Conservation (phyloP, 2,888 invertebrate genomes). For the Aporophyla nigra region DNA sequence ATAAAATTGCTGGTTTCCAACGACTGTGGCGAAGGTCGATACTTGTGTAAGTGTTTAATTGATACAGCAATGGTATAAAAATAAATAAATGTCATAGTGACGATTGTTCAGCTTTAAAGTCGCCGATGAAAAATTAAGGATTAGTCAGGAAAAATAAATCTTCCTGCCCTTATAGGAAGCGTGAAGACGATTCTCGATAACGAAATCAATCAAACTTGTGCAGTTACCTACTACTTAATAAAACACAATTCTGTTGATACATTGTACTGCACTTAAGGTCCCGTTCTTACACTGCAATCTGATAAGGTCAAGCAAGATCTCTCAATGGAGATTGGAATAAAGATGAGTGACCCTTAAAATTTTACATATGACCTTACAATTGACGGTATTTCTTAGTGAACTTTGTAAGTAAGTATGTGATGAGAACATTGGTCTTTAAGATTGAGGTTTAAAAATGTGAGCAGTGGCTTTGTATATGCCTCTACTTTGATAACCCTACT, state of each 20-base stretch:
- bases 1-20: slow-evolving; percentile 89
- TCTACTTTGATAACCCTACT: not conserved
- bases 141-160: slow-evolving; percentile 64
- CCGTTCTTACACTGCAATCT: slow-evolving; percentile 29
- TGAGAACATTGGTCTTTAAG: not conserved
- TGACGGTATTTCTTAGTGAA: not conserved
- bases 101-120: slow-evolving; percentile 71
- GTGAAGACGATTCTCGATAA: slow-evolving; percentile 23
- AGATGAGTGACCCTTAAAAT: slow-evolving; percentile 34
- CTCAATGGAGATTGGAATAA: slow-evolving; percentile 14
- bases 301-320: slow-evolving; percentile 44
- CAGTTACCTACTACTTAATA: slow-evolving; percentile 18
- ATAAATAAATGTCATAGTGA: slow-evolving; percentile 67
- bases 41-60: slow-evolving; percentile 84
- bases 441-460: slow-evolving; percentile 2
- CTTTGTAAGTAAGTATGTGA: not conserved
- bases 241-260: slow-evolving; percentile 28
- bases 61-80: slow-evolving; percentile 79
- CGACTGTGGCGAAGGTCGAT: slow-evolving; percentile 80
- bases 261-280: slow-evolving; percentile 45
- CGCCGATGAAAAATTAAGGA: slow-evolving; percentile 68
- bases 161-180: slow-evolving; percentile 36
- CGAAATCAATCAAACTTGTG: slow-evolving; percentile 39
- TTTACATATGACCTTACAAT: slow-evolving; percentile 10
- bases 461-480: not conserved